Evolutionary conservation across 2,797 vertebrate species (phyloP), one percentile per base, ranked within the genome.

Genomic region (Rhinatrema bivittatum): DNA sequence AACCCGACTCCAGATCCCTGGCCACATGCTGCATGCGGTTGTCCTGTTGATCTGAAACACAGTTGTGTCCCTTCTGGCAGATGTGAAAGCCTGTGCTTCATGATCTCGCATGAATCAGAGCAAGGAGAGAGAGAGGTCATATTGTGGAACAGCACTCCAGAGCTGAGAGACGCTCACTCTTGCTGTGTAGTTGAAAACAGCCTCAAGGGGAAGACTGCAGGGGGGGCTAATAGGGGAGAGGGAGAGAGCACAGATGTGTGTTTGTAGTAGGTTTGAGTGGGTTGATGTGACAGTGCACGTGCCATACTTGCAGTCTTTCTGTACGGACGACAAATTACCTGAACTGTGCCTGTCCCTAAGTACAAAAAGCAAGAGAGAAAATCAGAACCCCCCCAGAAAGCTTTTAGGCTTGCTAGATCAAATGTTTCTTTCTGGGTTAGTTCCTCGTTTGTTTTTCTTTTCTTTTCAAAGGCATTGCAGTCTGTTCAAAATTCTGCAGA

Each of bases 311-410:
- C 46, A 47, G 42, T 43, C 51, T 45, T 25, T 41, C 56, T 39
- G 12, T 33, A 41, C n/a, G 53, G 20, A 12, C 31, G 45, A 39
- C 62, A 65, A 56, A 38, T 26, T 61, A 62, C 48, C 53, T 60
- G 47, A 39, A 32, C 32, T 44, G 41, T 47, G 29, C 42, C 28
- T 41, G 38, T 35, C 13, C 65, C 11, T 5, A 16, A 29, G 26
- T 7, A 42, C n/a, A n/a, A 49, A 32, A n/a, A n/a, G n/a, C n/a
- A n/a, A n/a, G n/a, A 56, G 57, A 64, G 46, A 46, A 26, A 34
- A 56, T 16, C 41, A 23, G 36, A 20, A 20, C 26, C 26, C 26
- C 26, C 46, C 53, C 29, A 8, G 15, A 56, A 30, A 52, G 20
- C 20, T 57, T 44, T 46, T 10, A 14, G 15, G 37, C 50, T 32